Conservation (phyloP, 1,140 invertebrate species). For the Cheumatopsyche charites region DNA sequence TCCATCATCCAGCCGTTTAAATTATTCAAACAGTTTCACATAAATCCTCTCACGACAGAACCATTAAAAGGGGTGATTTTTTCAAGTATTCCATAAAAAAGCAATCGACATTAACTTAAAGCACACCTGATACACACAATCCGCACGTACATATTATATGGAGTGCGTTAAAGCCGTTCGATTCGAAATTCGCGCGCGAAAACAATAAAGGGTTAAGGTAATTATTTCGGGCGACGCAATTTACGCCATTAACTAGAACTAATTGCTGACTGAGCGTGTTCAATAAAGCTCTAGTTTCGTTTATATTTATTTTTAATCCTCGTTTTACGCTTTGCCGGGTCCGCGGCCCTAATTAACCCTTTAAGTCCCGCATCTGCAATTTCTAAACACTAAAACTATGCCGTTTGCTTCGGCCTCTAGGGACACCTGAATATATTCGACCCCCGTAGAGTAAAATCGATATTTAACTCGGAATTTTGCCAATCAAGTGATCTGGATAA, state of each 20-base stretch:
- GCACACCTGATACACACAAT: too few species aligned
- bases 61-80: too few species aligned
- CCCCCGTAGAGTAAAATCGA: not conserved
- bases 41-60: too few species aligned
- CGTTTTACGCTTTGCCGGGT: constrained; percentile 1
- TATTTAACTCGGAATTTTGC: constrained; percentile 20
- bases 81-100: too few species aligned
- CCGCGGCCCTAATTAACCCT: constrained; percentile 1
- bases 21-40: too few species aligned
- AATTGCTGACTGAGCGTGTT: constrained; percentile 5
- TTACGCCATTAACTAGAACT: not conserved
- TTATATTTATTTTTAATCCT: constrained; percentile 17
- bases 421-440: not conserved
- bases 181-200: too few species aligned
- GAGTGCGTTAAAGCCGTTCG: too few species aligned
- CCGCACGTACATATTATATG: too few species aligned
- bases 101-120: too few species aligned
- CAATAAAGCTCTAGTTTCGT: constrained; percentile 8
- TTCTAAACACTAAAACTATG: constrained; percentile 3
- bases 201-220: too few species aligned
- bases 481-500: constrained; percentile 22
- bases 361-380: not conserved
- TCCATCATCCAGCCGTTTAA: too few species aligned
- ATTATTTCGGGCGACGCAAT: too few species aligned
- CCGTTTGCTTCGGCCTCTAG: not conserved